Conservation (phyloP, 2,888 invertebrate species). For the Andrena bucephala region DNA sequence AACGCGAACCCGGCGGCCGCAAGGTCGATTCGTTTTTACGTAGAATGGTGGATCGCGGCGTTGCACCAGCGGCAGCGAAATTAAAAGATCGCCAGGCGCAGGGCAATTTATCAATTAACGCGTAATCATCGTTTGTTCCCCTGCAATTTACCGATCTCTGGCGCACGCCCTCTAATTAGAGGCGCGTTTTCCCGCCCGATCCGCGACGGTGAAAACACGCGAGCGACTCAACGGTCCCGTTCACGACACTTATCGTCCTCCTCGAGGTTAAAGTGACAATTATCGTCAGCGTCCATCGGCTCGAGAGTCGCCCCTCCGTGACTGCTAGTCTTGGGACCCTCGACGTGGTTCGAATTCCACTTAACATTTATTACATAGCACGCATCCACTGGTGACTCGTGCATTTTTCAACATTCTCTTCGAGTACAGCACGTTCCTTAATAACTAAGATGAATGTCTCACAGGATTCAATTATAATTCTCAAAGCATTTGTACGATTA, state of each 20-base stretch:
- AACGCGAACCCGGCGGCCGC: neutral
- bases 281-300: neutral
- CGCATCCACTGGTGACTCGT: no score
- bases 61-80: neutral
- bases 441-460: no score
- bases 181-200: neutral
- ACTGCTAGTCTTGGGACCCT: neutral
- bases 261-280: slow-evolving; percentile 6
- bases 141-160: slow-evolving; percentile 28
- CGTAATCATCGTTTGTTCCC: slow-evolving; percentile 12
- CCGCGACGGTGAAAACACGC: slow-evolving; percentile 13
- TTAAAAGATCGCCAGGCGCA: slow-evolving; percentile 21
- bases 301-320: slow-evolving; percentile 7
- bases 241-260: slow-evolving; percentile 18
- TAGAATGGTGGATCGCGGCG: neutral
- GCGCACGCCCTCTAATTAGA: slow-evolving; percentile 34
- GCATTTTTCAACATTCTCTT: no score
- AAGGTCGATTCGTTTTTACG: slow-evolving; percentile 5
- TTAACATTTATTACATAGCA: no score
- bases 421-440: no score
- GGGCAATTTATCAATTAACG: slow-evolving; percentile 40
- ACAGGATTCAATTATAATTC: no score
- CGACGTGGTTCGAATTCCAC: neutral
- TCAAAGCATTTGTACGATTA: no score
- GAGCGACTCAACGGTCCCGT: slow-evolving; percentile 9